Conservation (phyloP, 2,113 vertebrate species). For the Urocynchramus pylzowi region DNA sequence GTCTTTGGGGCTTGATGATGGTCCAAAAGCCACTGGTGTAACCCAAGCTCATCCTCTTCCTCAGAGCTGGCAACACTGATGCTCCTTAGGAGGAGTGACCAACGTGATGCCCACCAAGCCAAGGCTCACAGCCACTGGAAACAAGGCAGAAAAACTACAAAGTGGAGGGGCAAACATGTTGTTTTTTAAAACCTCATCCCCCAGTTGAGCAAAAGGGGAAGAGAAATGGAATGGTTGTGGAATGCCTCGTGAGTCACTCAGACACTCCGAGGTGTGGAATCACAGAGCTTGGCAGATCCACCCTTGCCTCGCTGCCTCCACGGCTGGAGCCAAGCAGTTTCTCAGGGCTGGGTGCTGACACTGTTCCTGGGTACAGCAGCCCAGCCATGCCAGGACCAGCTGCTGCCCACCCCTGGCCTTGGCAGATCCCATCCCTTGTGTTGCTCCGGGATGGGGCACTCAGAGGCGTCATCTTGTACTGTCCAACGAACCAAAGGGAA, state of each 20-base stretch:
- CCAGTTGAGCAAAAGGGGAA: neutral
- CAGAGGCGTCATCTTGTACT: fast-evolving
- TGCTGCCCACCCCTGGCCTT: neutral
- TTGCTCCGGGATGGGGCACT: neutral
- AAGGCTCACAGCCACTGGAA: neutral
- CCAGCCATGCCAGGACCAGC: neutral
- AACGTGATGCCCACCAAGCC: neutral
- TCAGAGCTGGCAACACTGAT: fast-evolving
- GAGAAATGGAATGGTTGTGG: neutral
- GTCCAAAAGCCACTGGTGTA: neutral
- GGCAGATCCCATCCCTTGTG: neutral
- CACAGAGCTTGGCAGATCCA: neutral
- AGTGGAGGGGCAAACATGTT: neutral
- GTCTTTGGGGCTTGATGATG: neutral
- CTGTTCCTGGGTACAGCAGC: neutral
- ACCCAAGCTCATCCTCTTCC: neutral
- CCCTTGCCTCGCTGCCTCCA: neutral
- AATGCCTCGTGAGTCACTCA: neutral
- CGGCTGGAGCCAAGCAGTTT: neutral
- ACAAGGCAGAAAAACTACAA: neutral
- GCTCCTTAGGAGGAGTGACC: fast-evolving
- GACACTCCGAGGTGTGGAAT: constrained; percentile 13
- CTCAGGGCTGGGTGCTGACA: neutral
- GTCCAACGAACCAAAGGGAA: fast-evolving
- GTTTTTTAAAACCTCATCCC: neutral